phyloP scores from a whole-genome alignment of 2,888 invertebrate species.

The Opisthograptis luteolata region DNA sequence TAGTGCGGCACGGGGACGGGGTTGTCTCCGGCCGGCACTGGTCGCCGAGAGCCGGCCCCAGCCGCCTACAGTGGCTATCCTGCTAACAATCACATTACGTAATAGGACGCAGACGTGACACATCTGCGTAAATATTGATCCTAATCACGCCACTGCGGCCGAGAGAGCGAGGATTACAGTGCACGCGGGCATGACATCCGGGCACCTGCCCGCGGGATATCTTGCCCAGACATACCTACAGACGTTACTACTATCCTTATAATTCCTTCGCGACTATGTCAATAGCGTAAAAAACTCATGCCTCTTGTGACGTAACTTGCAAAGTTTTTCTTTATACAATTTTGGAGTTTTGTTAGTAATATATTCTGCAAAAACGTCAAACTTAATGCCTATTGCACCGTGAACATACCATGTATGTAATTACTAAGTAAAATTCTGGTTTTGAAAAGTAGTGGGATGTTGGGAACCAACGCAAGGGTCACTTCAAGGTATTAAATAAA shows the following conservation, averaged over 20 bases:
- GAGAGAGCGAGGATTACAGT: slow-evolving; percentile 57
- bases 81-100: slow-evolving; percentile 68
- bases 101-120: slow-evolving; percentile 63
- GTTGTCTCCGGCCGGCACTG: slow-evolving; percentile 24
- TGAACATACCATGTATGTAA: too few relatives aligned
- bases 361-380: too few relatives aligned
- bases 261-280: too few relatives aligned
- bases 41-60: slow-evolving; percentile 6
- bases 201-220: slow-evolving; percentile 52
- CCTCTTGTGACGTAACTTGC: too few relatives aligned
- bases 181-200: slow-evolving; percentile 52
- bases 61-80: slow-evolving; percentile 24
- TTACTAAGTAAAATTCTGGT: too few relatives aligned
- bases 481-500: slow-evolving; percentile 35
- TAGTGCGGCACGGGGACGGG: slow-evolving; percentile 13
- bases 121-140: slow-evolving; percentile 80
- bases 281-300: too few relatives aligned
- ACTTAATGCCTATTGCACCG: too few relatives aligned
- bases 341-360: too few relatives aligned
- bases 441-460: not conserved
- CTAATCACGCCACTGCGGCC: slow-evolving; percentile 67
- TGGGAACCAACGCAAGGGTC: slow-evolving; percentile 31
- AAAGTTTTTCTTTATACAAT: too few relatives aligned
- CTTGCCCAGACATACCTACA: slow-evolving; percentile 19
- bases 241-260: not conserved